A percentile compares a stretch with the other conserved stretches of the same genome.
These are phyloP conservation scores for Haplochromis vanheusdeni DNA, from an alignment of 2,113 vertebrate genomes.

Conservation along the genomic window DNA sequence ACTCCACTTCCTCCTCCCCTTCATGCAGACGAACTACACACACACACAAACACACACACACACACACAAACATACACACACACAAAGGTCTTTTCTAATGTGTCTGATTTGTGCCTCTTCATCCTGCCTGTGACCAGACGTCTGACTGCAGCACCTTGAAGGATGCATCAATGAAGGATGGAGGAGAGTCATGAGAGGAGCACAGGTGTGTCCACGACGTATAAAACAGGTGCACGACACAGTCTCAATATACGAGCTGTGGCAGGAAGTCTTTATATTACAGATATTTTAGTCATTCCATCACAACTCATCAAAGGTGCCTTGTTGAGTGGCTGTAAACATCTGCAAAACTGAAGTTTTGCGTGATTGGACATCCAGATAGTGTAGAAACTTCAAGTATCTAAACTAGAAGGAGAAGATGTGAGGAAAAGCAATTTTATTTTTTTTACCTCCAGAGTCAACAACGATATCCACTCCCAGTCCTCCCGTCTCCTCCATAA, in stretches of 20 bases:
- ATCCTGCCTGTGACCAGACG: background rate
- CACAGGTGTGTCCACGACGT: background rate
- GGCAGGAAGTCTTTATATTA: background rate
- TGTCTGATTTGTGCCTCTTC: background rate
- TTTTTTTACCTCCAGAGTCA: conserved; percentile 81
- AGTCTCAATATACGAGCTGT: background rate
- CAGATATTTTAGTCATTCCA: background rate
- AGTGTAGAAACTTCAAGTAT: background rate
- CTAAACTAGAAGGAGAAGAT: accelerated
- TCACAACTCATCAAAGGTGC: background rate
- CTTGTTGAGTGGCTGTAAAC: background rate
- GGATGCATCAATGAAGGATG: background rate
- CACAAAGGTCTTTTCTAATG: background rate
- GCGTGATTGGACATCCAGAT: background rate
- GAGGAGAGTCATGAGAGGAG: background rate
- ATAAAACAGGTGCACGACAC: accelerated
- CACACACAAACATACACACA: background rate
- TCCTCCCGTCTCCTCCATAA: conserved; percentile 92
- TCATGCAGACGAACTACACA: conserved; percentile 75
- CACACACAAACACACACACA: background rate
- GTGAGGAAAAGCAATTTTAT: background rate
- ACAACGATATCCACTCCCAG: conserved; percentile 88
- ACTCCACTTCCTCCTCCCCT: conserved; percentile 78
- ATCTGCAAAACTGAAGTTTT: background rate
- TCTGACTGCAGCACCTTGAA: accelerated